phyloP scores from a whole-genome alignment of 2,797 vertebrate species.

The Trachops cirrhosus region DNA sequence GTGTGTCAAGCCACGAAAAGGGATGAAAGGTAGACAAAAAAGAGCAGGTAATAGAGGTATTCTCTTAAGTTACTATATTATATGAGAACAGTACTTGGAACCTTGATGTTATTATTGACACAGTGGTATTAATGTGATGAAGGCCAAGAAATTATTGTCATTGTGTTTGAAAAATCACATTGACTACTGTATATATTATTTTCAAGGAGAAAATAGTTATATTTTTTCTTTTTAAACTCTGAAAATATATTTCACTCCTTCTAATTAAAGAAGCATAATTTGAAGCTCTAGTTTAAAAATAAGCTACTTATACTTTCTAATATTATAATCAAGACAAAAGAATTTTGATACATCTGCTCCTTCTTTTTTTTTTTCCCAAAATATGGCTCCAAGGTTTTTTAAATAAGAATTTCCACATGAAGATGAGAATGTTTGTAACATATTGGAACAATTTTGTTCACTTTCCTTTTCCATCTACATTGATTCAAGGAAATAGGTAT shows the following conservation, averaged over 20 bases:
- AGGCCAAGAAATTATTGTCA: not conserved
- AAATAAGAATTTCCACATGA: slow-evolving; percentile 41
- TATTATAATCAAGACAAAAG: slow-evolving; percentile 7
- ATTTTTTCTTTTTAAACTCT: not conserved
- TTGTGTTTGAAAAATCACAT: slow-evolving; percentile 19
- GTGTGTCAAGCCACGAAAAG: not conserved
- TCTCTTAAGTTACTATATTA: not conserved
- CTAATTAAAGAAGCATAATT: not conserved
- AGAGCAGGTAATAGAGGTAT: not conserved
- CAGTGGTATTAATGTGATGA: not conserved
- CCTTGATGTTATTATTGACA: not conserved
- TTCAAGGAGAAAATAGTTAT: not conserved
- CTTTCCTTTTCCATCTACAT: slow-evolving; percentile 41
- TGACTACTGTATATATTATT: not conserved
- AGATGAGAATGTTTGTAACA: slow-evolving; percentile 53
- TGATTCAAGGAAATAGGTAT: slow-evolving; percentile 42
- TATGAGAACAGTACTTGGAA: not conserved
- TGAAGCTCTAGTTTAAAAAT: not conserved
- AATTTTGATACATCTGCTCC: not conserved
- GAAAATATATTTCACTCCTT: not conserved
- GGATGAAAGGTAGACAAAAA: not conserved
- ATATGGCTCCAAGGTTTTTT: not conserved
- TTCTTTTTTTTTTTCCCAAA: not conserved
- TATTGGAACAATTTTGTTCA: slow-evolving; percentile 53
- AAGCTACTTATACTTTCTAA: slow-evolving; percentile 20